Percentiles rank a stretch among this genome's conserved stretches.
Conservation (phyloP, 2,888 invertebrate genomes). For the Drosophila sordidula region DNA sequence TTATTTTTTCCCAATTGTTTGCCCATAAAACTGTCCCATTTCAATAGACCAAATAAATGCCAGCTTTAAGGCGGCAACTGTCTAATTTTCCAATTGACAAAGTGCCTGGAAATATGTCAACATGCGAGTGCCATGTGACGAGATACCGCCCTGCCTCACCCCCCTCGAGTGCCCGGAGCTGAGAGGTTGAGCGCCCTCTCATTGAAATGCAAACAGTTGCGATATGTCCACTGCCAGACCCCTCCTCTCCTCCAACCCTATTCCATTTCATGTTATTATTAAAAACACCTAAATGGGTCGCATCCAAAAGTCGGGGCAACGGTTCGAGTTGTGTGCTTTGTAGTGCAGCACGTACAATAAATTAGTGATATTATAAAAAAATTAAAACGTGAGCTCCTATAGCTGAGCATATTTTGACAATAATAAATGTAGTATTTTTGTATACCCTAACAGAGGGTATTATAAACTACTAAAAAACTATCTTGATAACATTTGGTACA, state of each 20-base stretch:
- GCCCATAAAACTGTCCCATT: conserved; percentile 45
- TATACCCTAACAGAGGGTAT: conserved; percentile 1
- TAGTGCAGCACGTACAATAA: conserved; percentile 78
- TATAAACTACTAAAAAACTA: too few relatives aligned
- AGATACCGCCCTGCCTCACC: background rate
- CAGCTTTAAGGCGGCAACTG: conserved; percentile 48
- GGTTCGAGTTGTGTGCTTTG: conserved; percentile 56
- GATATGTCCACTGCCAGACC: conserved; percentile 17
- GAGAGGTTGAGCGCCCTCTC: conserved; percentile 37
- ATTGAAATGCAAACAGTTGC: conserved; percentile 67
- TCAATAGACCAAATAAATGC: conserved; percentile 59
- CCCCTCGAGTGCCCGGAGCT: background rate
- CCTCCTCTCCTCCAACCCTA: background rate
- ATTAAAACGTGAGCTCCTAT: conserved; percentile 75
- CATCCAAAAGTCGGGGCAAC: conserved; percentile 33
- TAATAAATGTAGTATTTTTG: conserved; percentile 59
- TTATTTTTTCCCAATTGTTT: conserved; percentile 22
- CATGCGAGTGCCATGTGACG: conserved; percentile 3
- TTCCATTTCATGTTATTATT: conserved; percentile 63
- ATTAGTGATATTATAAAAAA: conserved; percentile 78
- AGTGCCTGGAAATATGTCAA: conserved; percentile 38
- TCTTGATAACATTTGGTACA: too few relatives aligned
- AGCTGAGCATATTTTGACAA: conserved; percentile 63
- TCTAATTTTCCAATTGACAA: conserved; percentile 56
- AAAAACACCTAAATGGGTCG: conserved; percentile 78